These are phyloP conservation scores for Siphlonurus alternatus DNA, from an alignment of 2,888 invertebrate species.

Conservation along the genomic window DNA sequence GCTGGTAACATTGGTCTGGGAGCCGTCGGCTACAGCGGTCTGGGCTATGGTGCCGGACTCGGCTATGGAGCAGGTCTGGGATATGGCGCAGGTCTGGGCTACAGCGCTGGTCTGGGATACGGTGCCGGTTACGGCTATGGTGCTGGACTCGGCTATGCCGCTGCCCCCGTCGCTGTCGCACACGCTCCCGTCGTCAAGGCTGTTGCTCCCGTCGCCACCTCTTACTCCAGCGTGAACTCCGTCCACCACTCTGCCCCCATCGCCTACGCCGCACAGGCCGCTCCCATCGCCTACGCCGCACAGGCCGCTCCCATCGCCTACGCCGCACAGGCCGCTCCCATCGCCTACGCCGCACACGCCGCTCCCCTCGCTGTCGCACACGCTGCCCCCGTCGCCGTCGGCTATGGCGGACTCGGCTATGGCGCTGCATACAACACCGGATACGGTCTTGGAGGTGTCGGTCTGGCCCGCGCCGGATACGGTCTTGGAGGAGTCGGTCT, in stretches of 20 bases:
- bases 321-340: conserved; percentile 7
- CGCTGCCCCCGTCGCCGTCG: not conserved
- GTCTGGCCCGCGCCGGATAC: not conserved
- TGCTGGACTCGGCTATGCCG: conserved; percentile 1
- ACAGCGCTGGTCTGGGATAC: not conserved
- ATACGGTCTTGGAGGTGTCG: not conserved
- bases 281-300: not conserved
- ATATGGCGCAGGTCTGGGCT: not conserved
- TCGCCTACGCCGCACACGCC: not conserved
- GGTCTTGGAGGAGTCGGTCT: not conserved
- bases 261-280: conserved; percentile 8
- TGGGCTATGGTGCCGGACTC: not conserved
- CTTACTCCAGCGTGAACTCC: conserved; percentile 8
- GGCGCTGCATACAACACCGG: not conserved
- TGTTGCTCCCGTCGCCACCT: conserved; percentile 10
- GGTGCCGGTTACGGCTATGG: conserved; percentile 1
- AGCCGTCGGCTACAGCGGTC: not conserved
- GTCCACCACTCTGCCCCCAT: conserved; percentile 7
- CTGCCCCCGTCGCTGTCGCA: conserved; percentile 4
- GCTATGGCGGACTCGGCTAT: not conserved
- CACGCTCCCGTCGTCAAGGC: conserved; percentile 8
- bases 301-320: not conserved
- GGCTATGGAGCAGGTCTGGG: not conserved
- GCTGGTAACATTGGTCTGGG: too few relatives aligned
- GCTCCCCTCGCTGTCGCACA: conserved; percentile 1